These are phyloP conservation scores for Plecturocebus donacophilus DNA, from an alignment of 2,113 vertebrate species.

Conservation along the genomic window DNA sequence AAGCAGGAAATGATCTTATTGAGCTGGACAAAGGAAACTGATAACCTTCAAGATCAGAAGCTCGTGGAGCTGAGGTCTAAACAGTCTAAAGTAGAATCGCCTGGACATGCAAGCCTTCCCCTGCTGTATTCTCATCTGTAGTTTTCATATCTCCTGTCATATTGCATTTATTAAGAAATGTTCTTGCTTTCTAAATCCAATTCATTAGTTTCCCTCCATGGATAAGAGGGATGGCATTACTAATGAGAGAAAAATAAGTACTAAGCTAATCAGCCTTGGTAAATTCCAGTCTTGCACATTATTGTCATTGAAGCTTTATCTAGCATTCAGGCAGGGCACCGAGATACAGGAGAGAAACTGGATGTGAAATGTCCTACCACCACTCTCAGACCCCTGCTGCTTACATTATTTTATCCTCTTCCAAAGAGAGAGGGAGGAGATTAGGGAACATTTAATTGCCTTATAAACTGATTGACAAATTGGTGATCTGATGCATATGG, in stretches of 20 bases:
- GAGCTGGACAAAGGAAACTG: conserved; percentile 78
- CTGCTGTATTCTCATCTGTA: conserved; percentile 73
- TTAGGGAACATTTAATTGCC: conserved; percentile 78
- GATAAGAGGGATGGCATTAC: conserved; percentile 80
- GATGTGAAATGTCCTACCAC: neutral
- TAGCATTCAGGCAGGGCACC: neutral
- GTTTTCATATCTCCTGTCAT: conserved; percentile 73
- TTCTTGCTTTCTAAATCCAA: conserved; percentile 75
- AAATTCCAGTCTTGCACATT: conserved; percentile 67
- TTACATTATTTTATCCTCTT: conserved; percentile 23
- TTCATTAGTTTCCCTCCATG: conserved; percentile 82
- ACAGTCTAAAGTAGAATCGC: conserved; percentile 21
- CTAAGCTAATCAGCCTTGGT: conserved; percentile 75
- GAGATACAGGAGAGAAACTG: neutral
- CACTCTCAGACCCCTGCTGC: conserved; percentile 8
- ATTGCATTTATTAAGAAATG: conserved; percentile 78
- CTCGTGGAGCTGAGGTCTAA: neutral
- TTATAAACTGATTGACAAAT: conserved; percentile 79
- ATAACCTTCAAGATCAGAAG: conserved; percentile 56
- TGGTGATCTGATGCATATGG: conserved; percentile 81
- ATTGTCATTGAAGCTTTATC: conserved; percentile 56
- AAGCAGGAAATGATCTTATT: conserved; percentile 81
- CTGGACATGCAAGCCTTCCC: conserved; percentile 55
- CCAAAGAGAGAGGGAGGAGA: conserved; percentile 42
- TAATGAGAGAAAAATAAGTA: conserved; percentile 78